phyloP scores from a whole-genome alignment of 2,797 vertebrate genomes.

The Nyctibius grandis region DNA sequence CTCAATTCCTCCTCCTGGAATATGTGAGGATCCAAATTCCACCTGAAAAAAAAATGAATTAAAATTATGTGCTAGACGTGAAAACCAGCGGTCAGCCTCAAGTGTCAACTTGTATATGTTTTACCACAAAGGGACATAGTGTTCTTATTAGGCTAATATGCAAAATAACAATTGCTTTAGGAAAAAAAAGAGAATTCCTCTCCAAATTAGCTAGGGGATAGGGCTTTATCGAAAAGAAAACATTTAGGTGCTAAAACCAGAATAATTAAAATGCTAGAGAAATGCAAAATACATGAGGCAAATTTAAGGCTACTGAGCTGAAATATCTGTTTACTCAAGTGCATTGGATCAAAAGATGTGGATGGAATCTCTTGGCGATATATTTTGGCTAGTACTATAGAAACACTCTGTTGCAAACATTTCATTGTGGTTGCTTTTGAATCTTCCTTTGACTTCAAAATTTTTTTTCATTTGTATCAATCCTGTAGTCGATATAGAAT shows the following conservation, averaged over 20 bases:
- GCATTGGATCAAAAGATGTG: not conserved
- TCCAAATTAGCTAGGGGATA: not conserved
- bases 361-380: not conserved
- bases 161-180: not conserved
- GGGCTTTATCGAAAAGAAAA: not conserved
- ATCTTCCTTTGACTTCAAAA: not conserved
- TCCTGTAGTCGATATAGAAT: not conserved
- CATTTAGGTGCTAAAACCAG: not conserved
- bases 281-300: not conserved
- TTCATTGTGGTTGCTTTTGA: not conserved
- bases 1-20: not conserved
- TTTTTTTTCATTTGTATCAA: not conserved
- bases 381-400: not conserved
- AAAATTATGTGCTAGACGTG: fast-evolving
- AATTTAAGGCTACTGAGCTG: not conserved
- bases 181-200: not conserved
- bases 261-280: not conserved
- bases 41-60: not conserved
- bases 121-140: not conserved
- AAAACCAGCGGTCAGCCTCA: not conserved
- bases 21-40: not conserved
- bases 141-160: not conserved
- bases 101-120: fast-evolving
- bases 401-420: not conserved
- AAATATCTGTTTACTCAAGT: not conserved